Evolutionary conservation across 2,797 vertebrate species (phyloP), one percentile per base, ranked within the genome.

Genomic region (Salmo trutta): DNA sequence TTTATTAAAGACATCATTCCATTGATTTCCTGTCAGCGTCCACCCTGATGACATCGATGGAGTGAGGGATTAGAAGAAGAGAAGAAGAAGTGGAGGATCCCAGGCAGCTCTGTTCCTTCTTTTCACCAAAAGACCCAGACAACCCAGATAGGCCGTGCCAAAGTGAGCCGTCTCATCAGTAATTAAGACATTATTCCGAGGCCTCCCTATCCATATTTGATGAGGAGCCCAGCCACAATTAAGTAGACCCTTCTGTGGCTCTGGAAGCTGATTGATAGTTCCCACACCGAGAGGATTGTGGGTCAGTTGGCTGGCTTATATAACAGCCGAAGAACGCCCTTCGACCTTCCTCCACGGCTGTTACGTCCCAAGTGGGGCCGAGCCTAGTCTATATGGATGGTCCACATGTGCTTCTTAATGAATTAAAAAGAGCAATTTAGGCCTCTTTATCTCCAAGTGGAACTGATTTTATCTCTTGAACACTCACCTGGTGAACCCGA

Each of bases 1-100:
- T 94, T 93, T 94, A 94, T 95, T 93, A 94, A 94, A 90, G 91
- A 92, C 91, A 89, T 81, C 86, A 81, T 79, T 78, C 12, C 82
- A 95, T 94, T 93, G 93, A 95, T 94, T 94, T 94, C 84, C 90
- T 89, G 92, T 93, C 93, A 80, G 87, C 80, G 72, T 85, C 85
- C 83, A 86, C 82, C 80, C 76, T 85, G 87, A 90, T 88, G 83
- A 92, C 89, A 93, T 93, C 83, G 82, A 94, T 93, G 83, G 81
- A 41, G 77, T 79, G 31, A 65, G 54, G 82, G 77, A 73, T 85
- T 83, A 84, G 56, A 51, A 82, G 76, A 82, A 36, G 71, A 82
- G 79, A 85, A 76, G 85, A 79, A 47, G 59, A 83, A 83, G 75
- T 80, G 10, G 19, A 29, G 67, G 62, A 24, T 6, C 7, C 7